Evolutionary conservation across 2,797 vertebrate species (phyloP).

Genomic region (Poeciliopsis gracilis): DNA sequence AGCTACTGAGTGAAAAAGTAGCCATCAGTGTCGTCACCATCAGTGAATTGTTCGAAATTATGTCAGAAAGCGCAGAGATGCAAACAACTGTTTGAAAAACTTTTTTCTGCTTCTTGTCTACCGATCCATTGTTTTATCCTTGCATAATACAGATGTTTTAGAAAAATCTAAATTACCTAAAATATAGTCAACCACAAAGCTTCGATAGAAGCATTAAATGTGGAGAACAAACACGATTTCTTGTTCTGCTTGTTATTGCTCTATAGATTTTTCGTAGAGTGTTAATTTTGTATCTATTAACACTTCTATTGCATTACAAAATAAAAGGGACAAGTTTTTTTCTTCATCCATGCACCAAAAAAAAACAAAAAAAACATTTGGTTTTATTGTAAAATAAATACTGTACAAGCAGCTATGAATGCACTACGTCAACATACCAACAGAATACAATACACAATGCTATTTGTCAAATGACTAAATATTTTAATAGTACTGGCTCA

Average conservation of each 20-base stretch:
- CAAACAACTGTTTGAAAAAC: neutral
- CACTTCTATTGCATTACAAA: neutral
- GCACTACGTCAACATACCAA: conserved; percentile 30
- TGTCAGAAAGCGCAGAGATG: neutral
- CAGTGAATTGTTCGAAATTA: neutral
- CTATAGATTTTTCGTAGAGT: neutral
- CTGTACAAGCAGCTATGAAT: conserved; percentile 19
- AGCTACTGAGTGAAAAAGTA: neutral
- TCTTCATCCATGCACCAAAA: neutral
- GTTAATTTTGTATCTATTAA: neutral
- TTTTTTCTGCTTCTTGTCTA: neutral
- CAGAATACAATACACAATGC: conserved; percentile 14
- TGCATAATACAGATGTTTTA: neutral
- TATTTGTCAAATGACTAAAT: conserved; percentile 27
- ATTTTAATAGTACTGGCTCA: conserved; percentile 17
- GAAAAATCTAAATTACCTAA: neutral
- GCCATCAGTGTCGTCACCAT: neutral
- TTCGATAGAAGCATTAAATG: neutral
- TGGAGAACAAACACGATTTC: neutral
- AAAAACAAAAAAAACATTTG: too few species aligned
- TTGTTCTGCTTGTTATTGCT: neutral
- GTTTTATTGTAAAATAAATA: conserved; percentile 6
- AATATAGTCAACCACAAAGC: neutral
- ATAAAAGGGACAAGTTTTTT: neutral
- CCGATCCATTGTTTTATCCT: neutral